These are phyloP conservation scores for Diploscapter pachys DNA, from an alignment of 1,140 invertebrate species.

Conservation along the genomic window DNA sequence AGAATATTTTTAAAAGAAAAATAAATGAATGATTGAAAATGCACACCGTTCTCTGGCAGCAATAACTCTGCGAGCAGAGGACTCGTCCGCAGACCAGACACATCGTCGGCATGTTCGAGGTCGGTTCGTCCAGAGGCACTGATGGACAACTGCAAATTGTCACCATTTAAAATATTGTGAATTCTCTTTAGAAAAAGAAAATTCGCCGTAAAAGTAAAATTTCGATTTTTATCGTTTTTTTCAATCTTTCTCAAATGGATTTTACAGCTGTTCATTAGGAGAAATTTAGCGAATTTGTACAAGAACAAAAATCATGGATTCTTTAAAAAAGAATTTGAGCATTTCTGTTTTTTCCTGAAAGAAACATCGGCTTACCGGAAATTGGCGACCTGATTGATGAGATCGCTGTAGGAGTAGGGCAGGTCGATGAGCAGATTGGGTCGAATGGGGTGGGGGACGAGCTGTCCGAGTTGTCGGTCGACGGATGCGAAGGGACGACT, in stretches of 20 bases:
- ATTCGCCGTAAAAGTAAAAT: background rate
- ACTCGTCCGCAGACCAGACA: slow-evolving; percentile 90
- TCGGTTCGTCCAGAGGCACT: slow-evolving; percentile 74
- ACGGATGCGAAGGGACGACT: slow-evolving; percentile 38
- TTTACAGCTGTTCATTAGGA: no score
- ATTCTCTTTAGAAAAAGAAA: background rate
- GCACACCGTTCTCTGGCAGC: slow-evolving; percentile 73
- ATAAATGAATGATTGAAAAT: no score
- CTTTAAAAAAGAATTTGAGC: background rate
- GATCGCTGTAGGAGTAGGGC: slow-evolving; percentile 36
- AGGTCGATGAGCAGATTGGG: slow-evolving; percentile 65
- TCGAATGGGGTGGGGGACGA: slow-evolving; percentile 59
- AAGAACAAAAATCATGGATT: background rate
- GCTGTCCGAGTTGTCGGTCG: background rate
- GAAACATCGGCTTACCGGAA: slow-evolving; percentile 66
- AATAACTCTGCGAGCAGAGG: slow-evolving; percentile 91
- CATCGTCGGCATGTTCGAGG: slow-evolving; percentile 85
- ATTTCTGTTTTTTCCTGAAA: background rate
- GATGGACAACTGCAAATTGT: slow-evolving; percentile 60
- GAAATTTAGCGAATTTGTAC: background rate
- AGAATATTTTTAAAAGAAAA: no score
- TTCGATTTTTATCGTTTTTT: no score
- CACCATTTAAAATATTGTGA: background rate
- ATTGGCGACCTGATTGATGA: slow-evolving; percentile 70
- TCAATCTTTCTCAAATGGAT: no score